These are phyloP conservation scores for Papilio aristodemus DNA, from an alignment of 1,140 invertebrate genomes.

Conservation along the genomic window DNA sequence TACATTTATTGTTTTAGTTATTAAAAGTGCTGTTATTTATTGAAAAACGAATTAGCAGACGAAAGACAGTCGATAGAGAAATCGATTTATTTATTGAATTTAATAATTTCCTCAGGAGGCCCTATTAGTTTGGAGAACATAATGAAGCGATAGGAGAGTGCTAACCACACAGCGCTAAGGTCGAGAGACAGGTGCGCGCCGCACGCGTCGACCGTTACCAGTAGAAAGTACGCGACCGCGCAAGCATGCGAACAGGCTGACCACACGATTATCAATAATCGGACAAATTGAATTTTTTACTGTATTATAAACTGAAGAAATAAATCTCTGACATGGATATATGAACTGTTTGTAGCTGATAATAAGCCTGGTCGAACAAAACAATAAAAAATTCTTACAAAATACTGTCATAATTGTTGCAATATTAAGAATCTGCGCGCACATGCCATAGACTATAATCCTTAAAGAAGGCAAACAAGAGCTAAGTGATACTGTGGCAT, in stretches of 20 bases:
- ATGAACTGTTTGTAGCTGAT: too few species aligned
- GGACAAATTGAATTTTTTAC: background rate
- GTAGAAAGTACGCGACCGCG: constrained; percentile 77
- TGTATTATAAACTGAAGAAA: too few species aligned
- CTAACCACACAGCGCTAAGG: constrained; percentile 56
- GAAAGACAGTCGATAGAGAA: too few species aligned
- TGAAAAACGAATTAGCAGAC: background rate
- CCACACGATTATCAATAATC: constrained; percentile 35
- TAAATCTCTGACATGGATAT: too few species aligned
- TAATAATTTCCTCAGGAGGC: background rate
- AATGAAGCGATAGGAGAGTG: constrained; percentile 50
- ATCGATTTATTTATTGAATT: background rate
- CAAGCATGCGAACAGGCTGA: constrained; percentile 67
- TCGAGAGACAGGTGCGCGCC: constrained; percentile 71
- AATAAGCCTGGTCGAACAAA: too few species aligned
- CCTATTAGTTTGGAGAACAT: constrained; percentile 41
- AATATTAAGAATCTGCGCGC: too few species aligned
- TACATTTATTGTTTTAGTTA: too few species aligned
- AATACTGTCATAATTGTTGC: too few species aligned
- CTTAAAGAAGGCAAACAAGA: too few species aligned
- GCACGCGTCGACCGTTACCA: constrained; percentile 78
- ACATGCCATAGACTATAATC: too few species aligned
- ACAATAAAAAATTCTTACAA: too few species aligned
- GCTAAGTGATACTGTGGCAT: too few species aligned
- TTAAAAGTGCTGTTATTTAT: background rate